Base-by-base conservation (phyloP, 2,888 invertebrate species). In the Volucella bombylans region DNA sequence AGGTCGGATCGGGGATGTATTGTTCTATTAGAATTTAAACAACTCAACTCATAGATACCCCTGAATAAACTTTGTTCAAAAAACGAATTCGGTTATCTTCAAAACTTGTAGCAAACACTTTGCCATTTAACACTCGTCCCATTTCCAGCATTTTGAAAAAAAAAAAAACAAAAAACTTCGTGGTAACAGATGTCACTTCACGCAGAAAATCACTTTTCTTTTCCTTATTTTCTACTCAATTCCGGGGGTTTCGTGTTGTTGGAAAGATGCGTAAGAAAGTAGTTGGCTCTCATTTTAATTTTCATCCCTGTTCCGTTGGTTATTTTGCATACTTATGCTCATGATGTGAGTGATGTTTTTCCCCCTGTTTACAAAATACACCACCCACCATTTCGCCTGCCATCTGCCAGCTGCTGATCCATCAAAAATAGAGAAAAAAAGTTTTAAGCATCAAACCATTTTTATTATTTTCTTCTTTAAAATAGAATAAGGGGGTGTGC, bases 341-440 rank as follows among this genome's bases (percentile, higher is more conserved):
- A 31, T 31, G 31, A 31, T 31, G 31, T 31, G 31, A 31, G 31
- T 31, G 31, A 31, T 57, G 49, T 59, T 57, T 62, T 69, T 74
- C 54, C 43, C 45, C 73, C 79, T 83, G 74, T 80, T 83, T 83
- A 74, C 69, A 69, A 79, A 83, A 83, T 47, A 83, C 45, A 50
- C 57, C 49, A 57, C 43, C 67, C 72, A 67, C 68, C 65, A 52
- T 67, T 31, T 31, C 62, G 31, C 3, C 18, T 12, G 43, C 73
- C 80, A 80, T 83, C 80, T 71, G 83, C 80, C 83, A 83, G 83
- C 80, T 83, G 83, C 83, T 83, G 83, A 83, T 80, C 69, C 67
- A 68, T 57, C 65, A 45, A 47, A 52, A 74, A 43, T 8, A 43
- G 14, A 43, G 23, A 38, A 38, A 23, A 43, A 67, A 62, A 55